Base-by-base conservation (phyloP, 2,888 invertebrate genomes). In the Pecten maximus region DNA sequence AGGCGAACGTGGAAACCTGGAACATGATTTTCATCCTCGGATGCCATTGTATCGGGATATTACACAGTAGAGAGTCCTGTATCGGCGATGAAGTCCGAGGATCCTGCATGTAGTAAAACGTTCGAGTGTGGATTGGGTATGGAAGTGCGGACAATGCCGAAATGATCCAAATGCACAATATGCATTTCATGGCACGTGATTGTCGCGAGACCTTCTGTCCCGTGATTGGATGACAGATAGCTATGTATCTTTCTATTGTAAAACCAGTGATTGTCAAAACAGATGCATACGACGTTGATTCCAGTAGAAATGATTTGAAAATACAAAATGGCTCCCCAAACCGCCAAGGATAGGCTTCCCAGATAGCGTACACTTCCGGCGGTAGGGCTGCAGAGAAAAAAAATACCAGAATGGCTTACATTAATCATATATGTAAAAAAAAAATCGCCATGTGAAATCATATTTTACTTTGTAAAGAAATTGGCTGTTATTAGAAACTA, bases 251-350 rank as follows among this genome's bases (percentile, higher is more conserved):
- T 97, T 99, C 99, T 97, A 98, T 98, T 0, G 99, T 98, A 97
- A 99, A 99, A 1, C 98, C 98, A 87, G 98, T 98, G 94, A 99
- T 99, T 39, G 99, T 99, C 95, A 99, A 97, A 87, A 99, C 98
- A 0, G 99, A 99, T 0, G 98, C 98, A 97, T 99, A 98, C 0
- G 98, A 98, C 0, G 98, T 98, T 97, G 97, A 96, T 93, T 97
- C 97, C 40, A 97, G 96, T 3, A 97, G 94, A 88, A 97, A 96
- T 2, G 97, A 96, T 89, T 97, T 97, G 91, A 97, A 96, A 88
- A 97, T 96, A 93, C 97, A 97, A 92, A 97, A 96, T 28, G 96
- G 94, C 92, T 96, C 96, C 0, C 97, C 97, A 91, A 97, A 96
- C 60, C 96, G 94, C 96, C 96, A 96, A 3, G 97, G 97, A 93